A percentile compares a stretch with the other conserved stretches of the same genome.
phyloP scores from a whole-genome alignment of 2,797 vertebrate species.

The Remorina albescens region DNA sequence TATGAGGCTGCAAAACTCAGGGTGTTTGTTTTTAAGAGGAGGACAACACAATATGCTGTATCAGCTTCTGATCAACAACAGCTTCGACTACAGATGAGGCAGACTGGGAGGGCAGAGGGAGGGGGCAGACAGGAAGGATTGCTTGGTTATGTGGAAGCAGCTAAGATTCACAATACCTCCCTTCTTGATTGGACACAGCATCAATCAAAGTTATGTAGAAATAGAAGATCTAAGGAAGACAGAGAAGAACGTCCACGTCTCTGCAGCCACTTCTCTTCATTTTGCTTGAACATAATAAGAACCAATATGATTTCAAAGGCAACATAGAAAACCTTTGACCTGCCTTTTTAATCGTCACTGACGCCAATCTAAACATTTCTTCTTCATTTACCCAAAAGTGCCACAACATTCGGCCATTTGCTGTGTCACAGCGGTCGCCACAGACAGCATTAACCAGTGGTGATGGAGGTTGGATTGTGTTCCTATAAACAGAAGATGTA shows the following conservation, averaged over 20 bases:
- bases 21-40: neutral
- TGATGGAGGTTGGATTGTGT: neutral
- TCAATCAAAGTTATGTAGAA: slow-evolving; percentile 18
- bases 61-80: slow-evolving; percentile 56
- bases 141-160: slow-evolving; percentile 36
- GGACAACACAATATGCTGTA: neutral
- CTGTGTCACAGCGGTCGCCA: neutral
- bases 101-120: neutral
- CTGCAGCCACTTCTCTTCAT: neutral
- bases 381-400: neutral
- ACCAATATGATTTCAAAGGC: too few species aligned
- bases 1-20: neutral
- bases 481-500: neutral
- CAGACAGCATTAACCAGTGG: slow-evolving; percentile 1
- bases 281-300: neutral
- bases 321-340: neutral
- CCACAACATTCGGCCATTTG: neutral
- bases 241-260: too few species aligned
- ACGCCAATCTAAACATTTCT: neutral
- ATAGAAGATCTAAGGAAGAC: neutral
- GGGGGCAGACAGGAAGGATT: neutral
- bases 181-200: neutral
- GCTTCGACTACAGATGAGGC: slow-evolving; percentile 47
- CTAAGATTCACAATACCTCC: slow-evolving; percentile 18
- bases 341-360: neutral